These are phyloP conservation scores for Lepidurus arcticus DNA, from an alignment of 1,140 invertebrate species.

Conservation along the genomic window DNA sequence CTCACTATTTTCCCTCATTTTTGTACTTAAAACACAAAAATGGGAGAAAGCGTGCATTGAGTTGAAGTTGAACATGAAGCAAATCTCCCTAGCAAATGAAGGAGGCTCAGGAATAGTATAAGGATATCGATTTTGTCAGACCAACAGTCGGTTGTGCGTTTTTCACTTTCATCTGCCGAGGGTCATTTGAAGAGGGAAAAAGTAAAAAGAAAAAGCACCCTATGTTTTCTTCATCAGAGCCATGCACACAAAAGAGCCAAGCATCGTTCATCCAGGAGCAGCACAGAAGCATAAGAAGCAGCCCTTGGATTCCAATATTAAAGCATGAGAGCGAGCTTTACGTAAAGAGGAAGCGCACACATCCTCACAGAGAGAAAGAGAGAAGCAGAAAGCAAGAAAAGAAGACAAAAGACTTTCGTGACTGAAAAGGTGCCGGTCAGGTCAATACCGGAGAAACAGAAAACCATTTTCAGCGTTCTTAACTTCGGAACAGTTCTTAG, in stretches of 20 bases:
- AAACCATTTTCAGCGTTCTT: neutral
- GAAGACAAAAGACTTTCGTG: constrained; percentile 12
- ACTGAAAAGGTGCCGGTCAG: neutral
- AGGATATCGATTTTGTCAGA: neutral
- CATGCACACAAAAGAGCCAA: neutral
- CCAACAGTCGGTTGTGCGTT: neutral
- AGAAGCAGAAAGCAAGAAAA: neutral
- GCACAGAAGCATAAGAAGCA: neutral
- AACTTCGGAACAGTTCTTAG: neutral
- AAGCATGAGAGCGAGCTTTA: constrained; percentile 7
- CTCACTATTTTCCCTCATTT: no score
- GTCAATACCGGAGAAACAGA: constrained; percentile 9
- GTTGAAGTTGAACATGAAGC: neutral
- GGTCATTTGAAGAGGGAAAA: neutral
- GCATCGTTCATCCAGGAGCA: neutral
- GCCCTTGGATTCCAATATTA: neutral
- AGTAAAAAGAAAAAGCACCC: neutral
- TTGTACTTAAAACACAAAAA: no score
- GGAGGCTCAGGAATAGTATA: neutral
- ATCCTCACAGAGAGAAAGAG: neutral
- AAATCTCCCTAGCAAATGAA: neutral
- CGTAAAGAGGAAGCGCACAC: constrained; percentile 1
- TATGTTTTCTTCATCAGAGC: constrained; percentile 16
- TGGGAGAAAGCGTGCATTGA: neutral
- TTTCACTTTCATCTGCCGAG: neutral